phyloP scores from a whole-genome alignment of 2,113 vertebrate genomes.

The Syngnathus scovelli region DNA sequence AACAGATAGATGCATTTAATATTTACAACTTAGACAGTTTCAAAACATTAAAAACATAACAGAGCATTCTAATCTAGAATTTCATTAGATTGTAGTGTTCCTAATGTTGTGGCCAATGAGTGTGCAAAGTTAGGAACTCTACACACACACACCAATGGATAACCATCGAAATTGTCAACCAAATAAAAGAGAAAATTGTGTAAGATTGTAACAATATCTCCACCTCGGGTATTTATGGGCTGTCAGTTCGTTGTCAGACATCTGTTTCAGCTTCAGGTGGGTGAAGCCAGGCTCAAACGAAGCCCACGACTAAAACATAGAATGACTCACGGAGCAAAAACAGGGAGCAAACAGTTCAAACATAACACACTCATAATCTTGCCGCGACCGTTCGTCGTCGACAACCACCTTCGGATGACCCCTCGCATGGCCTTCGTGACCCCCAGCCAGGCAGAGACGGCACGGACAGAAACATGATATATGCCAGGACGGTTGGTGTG shows the following conservation, averaged over 20 bases:
- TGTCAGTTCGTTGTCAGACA: constrained; percentile 39
- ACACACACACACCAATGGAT: neutral
- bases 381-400: constrained; percentile 42
- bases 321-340: constrained; percentile 50
- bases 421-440: constrained; percentile 33
- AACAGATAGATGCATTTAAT: too few species aligned
- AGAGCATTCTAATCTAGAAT: neutral
- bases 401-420: constrained; percentile 47
- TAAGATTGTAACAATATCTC: constrained; percentile 29
- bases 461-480: constrained; percentile 49
- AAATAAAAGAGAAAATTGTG: constrained; percentile 11
- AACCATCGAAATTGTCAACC: neutral
- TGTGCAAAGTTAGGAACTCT: too few species aligned
- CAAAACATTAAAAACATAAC: neutral
- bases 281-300: constrained; percentile 56
- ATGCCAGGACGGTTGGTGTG: constrained; percentile 1
- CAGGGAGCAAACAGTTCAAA: constrained; percentile 40
- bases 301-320: constrained; percentile 51
- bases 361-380: constrained; percentile 46
- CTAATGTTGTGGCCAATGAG: neutral
- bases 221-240: constrained; percentile 28
- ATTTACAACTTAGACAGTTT: too few species aligned
- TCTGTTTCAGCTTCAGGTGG: constrained; percentile 50
- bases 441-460: constrained; percentile 41
- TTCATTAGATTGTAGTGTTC: neutral